Conservation (phyloP, 2,888 invertebrate genomes). For the Cephus sareptanus region DNA sequence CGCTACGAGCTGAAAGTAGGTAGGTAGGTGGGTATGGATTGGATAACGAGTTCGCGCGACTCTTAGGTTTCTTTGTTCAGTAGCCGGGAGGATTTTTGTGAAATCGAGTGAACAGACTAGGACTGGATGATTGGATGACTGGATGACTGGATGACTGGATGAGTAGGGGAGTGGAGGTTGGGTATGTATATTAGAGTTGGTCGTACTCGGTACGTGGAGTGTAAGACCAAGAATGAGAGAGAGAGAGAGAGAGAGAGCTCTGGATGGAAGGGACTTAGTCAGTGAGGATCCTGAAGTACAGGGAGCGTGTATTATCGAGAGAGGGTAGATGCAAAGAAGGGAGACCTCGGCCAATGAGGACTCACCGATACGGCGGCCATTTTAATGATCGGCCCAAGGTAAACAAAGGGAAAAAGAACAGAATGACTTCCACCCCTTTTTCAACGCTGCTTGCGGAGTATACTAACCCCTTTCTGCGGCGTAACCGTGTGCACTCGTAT, state of each 20-base stretch:
- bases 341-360: slow-evolving; percentile 60
- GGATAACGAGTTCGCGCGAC: slow-evolving; percentile 5
- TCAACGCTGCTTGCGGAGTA: slow-evolving; percentile 30
- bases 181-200: background rate
- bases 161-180: background rate
- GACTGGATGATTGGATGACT: background rate
- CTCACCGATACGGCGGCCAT: slow-evolving; percentile 62
- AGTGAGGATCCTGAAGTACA: slow-evolving; percentile 21
- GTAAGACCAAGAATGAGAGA: background rate
- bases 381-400: slow-evolving; percentile 65
- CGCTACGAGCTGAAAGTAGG: background rate
- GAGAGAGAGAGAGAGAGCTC: background rate
- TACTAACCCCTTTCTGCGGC: slow-evolving; percentile 46
- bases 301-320: slow-evolving; percentile 44
- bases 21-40: background rate
- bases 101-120: background rate
- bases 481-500: slow-evolving; percentile 20
- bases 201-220: background rate
- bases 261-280: background rate
- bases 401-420: slow-evolving; percentile 59
- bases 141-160: background rate
- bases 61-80: background rate
- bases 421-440: slow-evolving; percentile 59
- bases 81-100: background rate
- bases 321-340: slow-evolving; percentile 33